Evolutionary conservation across 2,797 vertebrate species (phyloP), one percentile per base, ranked within the genome.

Genomic region (Mus minutoides): DNA sequence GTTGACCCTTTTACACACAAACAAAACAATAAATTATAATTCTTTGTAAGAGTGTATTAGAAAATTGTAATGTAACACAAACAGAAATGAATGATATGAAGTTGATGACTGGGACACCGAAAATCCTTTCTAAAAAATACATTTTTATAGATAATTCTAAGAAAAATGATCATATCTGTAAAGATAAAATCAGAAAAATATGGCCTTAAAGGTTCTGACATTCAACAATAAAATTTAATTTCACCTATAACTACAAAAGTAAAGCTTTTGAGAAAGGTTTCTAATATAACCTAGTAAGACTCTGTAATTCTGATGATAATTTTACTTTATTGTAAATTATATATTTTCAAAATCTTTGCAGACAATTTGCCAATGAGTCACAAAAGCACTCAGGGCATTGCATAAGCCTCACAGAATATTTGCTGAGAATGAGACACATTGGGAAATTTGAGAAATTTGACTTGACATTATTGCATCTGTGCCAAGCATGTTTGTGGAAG

Each of bases 281-380:
- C 52, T 80, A 54, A 79, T 3, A 21, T 37, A 95, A 14, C 56
- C 43, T 69, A 78, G n/a, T 31, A 52, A 82, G 92, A 87, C 40
- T 88, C 52, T 21, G 37, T 87, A 71, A 6, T 60, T 17, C 9
- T 49, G 34, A 64, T 52, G 16, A 17, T 49, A 22, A 49, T 56
- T 13, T 5, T 67, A 60, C 31, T 91, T 78, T 34, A 34, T 67
- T 60, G 46, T 58, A 85, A 91, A 88, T 34, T 71, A 1, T 82
- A 22, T 58, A 49, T 88, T 91, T 91, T 60, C 54, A 37, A 22
- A 84, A 40, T 95, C 17, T 6, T 82, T 86, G 58, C 40, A 2
- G 46, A 94, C 73, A 88, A 56, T 86, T 97, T 73, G 67, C 46
- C 67, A 56, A 24, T 54, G 71, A 78, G 26, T 80, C 58, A 85